Evolutionary conservation across 2,888 invertebrate species (phyloP).

Genomic region (Boloria euphrosyne): DNA sequence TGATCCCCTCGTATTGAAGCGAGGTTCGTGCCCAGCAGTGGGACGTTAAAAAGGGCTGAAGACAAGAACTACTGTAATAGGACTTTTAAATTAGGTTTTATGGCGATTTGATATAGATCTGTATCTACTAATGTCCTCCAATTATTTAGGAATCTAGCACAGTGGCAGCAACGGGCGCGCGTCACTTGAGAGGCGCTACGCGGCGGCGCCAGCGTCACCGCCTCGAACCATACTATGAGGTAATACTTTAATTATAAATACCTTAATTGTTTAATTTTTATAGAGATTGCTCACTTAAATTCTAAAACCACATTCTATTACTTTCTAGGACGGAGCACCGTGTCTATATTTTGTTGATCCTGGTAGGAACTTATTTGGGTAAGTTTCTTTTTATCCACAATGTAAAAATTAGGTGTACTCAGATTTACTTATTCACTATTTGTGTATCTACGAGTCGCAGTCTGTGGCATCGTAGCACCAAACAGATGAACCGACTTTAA

Average conservation of each 20-base stretch:
- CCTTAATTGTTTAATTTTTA: neutral
- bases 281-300: neutral
- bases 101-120: too few relatives aligned
- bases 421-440: too few relatives aligned
- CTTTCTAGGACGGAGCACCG: conserved; percentile 5
- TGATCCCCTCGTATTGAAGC: too few relatives aligned
- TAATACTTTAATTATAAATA: neutral
- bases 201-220: neutral
- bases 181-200: conserved; percentile 5
- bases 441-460: too few relatives aligned
- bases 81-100: too few relatives aligned
- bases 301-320: neutral
- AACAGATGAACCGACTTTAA: too few relatives aligned
- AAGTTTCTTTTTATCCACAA: neutral
- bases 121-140: neutral
- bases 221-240: conserved; percentile 9
- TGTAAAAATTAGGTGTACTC: too few relatives aligned
- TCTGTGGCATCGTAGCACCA: too few relatives aligned
- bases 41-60: too few relatives aligned
- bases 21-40: too few relatives aligned
- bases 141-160: conserved; percentile 7
- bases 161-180: conserved; percentile 14
- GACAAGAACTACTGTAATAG: too few relatives aligned
- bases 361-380: neutral
- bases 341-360: conserved; percentile 5